These are phyloP conservation scores for Clamator glandarius DNA, from an alignment of 2,797 vertebrate species.

Conservation along the genomic window DNA sequence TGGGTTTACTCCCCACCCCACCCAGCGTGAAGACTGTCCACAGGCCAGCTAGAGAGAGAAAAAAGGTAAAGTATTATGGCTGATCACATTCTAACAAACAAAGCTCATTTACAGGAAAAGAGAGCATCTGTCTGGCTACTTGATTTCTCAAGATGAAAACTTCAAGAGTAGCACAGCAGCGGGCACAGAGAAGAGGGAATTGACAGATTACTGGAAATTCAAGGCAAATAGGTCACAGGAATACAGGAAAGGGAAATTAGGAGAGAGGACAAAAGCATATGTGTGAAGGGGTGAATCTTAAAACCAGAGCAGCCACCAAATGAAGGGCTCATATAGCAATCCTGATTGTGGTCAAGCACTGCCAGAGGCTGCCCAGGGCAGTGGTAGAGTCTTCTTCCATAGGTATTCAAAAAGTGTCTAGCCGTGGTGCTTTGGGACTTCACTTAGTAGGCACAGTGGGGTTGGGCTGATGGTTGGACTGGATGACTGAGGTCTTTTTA, in stretches of 20 bases:
- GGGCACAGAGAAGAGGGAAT: fast-evolving
- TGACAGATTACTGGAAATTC: neutral
- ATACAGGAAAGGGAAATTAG: neutral
- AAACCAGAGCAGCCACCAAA: neutral
- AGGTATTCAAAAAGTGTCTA: too few species aligned
- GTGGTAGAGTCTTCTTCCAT: too few species aligned
- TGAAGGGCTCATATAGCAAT: neutral
- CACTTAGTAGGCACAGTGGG: too few species aligned
- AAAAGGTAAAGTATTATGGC: neutral
- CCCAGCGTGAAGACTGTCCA: conserved; percentile 97
- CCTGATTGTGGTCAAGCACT: too few species aligned
- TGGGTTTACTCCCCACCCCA: conserved; percentile 84
- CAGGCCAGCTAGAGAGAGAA: conserved; percentile 86
- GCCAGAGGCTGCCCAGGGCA: too few species aligned
- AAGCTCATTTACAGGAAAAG: neutral
- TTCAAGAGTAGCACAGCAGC: neutral
- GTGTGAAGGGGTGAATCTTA: neutral
- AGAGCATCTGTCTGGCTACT: too few species aligned
- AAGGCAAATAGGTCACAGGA: neutral
- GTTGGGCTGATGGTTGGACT: too few species aligned
- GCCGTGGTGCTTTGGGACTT: too few species aligned
- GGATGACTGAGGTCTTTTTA: too few species aligned
- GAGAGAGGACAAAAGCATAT: neutral
- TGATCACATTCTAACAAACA: neutral
- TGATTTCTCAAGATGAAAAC: neutral